Percentiles rank a stretch among this genome's conserved stretches.
phyloP scores from a whole-genome alignment of 2,113 vertebrate genomes.

The Caloenas nicobarica region DNA sequence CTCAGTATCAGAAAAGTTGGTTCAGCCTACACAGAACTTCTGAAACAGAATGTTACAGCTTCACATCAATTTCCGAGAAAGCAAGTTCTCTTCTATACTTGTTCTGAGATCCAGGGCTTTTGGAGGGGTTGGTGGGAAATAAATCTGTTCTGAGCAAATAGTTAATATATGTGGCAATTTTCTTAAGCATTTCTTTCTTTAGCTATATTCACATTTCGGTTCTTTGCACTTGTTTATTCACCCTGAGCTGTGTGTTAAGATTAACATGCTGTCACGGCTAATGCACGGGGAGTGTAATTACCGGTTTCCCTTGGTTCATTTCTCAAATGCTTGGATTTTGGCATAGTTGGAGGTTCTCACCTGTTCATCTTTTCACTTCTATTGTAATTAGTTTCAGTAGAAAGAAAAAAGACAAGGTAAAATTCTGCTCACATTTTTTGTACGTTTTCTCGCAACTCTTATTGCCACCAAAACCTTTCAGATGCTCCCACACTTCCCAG shows the following conservation, averaged over 20 bases:
- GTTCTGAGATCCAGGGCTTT: background rate
- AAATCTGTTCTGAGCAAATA: background rate
- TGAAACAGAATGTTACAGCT: background rate
- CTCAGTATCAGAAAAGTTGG: background rate
- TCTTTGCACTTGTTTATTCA: slow-evolving; percentile 42
- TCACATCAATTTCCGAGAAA: background rate
- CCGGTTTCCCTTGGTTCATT: background rate
- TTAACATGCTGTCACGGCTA: background rate
- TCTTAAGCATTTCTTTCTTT: background rate
- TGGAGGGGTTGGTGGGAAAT: background rate
- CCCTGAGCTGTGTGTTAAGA: background rate
- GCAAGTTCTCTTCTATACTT: background rate
- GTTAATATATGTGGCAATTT: background rate
- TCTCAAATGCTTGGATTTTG: slow-evolving; percentile 7
- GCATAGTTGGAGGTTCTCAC: background rate
- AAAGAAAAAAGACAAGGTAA: background rate
- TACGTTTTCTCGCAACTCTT: background rate
- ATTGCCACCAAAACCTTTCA: background rate
- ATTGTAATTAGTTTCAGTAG: background rate
- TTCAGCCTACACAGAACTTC: background rate
- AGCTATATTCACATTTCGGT: background rate
- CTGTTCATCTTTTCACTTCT: background rate
- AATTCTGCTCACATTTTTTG: background rate
- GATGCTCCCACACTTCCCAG: background rate
- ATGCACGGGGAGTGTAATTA: slow-evolving; percentile 12